Conservation (phyloP, 2,797 vertebrate genomes). For the Hippopotamyrus pictus region DNA sequence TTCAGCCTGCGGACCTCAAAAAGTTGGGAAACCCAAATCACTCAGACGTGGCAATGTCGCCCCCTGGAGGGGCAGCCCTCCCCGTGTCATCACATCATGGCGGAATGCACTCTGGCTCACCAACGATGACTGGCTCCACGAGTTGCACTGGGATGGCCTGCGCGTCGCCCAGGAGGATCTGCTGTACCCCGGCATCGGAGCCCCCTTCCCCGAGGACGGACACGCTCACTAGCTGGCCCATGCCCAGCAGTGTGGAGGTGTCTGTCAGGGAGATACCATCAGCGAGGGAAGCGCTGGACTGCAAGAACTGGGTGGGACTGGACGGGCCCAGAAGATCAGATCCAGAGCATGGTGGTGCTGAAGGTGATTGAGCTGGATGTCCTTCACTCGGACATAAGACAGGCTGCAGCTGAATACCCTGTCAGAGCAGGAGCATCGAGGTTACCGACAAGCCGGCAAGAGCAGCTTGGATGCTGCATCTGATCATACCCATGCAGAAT, state of each 20-base stretch:
- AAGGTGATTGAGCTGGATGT: slow-evolving; percentile 47
- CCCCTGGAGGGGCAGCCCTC: neutral
- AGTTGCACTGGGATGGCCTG: slow-evolving; percentile 58
- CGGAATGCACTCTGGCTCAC: slow-evolving; percentile 48
- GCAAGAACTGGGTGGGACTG: slow-evolving; percentile 49
- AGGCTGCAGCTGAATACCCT: slow-evolving; percentile 57
- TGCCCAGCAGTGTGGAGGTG: slow-evolving; percentile 42
- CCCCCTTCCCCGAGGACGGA: slow-evolving; percentile 43
- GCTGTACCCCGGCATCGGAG: slow-evolving; percentile 48
- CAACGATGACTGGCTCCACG: slow-evolving; percentile 48
- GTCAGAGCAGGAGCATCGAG: neutral
- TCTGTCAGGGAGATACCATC: slow-evolving; percentile 39
- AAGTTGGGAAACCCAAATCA: neutral
- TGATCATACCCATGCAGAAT: neutral
- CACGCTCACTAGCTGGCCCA: slow-evolving; percentile 56
- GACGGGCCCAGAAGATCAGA: slow-evolving; percentile 45
- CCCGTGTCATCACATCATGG: no score
- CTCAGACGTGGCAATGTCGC: neutral
- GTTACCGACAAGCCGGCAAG: neutral
- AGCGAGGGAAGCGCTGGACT: slow-evolving; percentile 39
- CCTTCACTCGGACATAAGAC: slow-evolving; percentile 51
- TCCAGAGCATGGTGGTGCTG: slow-evolving; percentile 44
- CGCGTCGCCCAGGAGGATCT: slow-evolving; percentile 57
- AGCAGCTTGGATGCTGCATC: neutral
- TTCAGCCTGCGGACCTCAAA: neutral